Conservation (phyloP, 2,113 vertebrate genomes). For the Rostratula benghalensis region DNA sequence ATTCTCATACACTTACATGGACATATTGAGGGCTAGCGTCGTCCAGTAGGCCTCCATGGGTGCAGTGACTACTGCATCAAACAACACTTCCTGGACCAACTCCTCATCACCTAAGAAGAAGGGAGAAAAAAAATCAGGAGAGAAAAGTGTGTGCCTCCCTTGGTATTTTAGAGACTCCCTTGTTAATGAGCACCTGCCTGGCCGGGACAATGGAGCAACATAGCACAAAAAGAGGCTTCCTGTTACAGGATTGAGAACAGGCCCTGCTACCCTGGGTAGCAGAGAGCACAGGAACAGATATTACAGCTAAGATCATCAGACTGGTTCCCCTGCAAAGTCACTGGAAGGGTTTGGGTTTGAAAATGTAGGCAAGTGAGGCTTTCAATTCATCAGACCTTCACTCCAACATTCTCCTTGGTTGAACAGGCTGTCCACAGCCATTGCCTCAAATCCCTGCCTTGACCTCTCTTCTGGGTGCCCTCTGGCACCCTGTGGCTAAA, state of each 20-base stretch:
- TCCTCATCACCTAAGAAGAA: conserved; percentile 83
- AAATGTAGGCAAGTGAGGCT: not conserved
- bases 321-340: not conserved
- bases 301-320: not conserved
- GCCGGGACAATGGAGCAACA: not conserved
- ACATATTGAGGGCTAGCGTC: conserved; percentile 84
- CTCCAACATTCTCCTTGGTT: not conserved
- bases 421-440: not conserved
- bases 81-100: conserved; percentile 87
- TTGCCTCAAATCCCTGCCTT: not conserved
- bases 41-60: conserved; percentile 98
- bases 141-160: not conserved
- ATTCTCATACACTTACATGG: conserved; percentile 73
- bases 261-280: not conserved
- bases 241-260: not conserved
- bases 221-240: not conserved
- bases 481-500: not conserved
- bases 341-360: not conserved
- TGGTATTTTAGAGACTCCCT: not conserved
- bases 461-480: not conserved
- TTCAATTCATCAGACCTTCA: not conserved
- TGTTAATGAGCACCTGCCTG: not conserved
- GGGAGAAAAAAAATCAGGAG: not conserved
- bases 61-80: conserved; percentile 93
- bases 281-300: not conserved